Conservation (phyloP, 2,888 invertebrate species). For the Agrotis exclamationis region DNA sequence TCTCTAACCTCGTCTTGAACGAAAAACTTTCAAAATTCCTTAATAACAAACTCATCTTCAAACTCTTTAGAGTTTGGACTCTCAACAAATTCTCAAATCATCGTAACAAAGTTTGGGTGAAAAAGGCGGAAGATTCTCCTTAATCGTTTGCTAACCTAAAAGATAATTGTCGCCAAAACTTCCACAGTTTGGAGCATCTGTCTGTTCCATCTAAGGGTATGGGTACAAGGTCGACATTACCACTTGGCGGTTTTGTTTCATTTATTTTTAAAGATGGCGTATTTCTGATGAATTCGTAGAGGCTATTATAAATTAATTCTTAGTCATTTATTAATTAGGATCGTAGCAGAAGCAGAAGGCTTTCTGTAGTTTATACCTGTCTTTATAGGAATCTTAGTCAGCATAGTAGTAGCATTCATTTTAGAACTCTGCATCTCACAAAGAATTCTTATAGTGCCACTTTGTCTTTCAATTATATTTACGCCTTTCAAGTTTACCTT, state of each 20-base stretch:
- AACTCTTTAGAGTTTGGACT: slow-evolving; percentile 28
- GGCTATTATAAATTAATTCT: too few species aligned
- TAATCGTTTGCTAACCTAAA: slow-evolving; percentile 68
- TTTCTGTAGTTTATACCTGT: too few species aligned
- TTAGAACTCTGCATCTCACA: neutral
- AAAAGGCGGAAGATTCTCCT: slow-evolving; percentile 58
- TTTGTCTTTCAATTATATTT: neutral
- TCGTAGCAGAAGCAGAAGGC: too few species aligned
- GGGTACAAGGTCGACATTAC: slow-evolving; percentile 18
- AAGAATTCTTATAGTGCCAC: neutral
- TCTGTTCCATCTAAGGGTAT: slow-evolving; percentile 42
- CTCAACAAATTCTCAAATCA: slow-evolving; percentile 48
- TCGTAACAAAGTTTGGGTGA: slow-evolving; percentile 51
- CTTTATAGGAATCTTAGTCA: too few species aligned
- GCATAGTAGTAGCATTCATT: too few species aligned
- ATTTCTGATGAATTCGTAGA: too few species aligned
- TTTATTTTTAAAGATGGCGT: slow-evolving; percentile 3
- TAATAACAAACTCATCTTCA: slow-evolving; percentile 42
- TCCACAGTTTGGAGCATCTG: slow-evolving; percentile 78
- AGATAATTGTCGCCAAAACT: slow-evolving; percentile 76
- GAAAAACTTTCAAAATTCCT: slow-evolving; percentile 37
- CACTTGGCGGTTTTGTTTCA: neutral
- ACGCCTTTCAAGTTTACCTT: neutral
- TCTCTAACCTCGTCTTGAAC: slow-evolving; percentile 17
- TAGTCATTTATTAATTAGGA: too few species aligned